A percentile compares a stretch with the other conserved stretches of the same genome.
Evolutionary conservation across 2,888 invertebrate genomes (phyloP).

Genomic region (Xylophagus ater): DNA sequence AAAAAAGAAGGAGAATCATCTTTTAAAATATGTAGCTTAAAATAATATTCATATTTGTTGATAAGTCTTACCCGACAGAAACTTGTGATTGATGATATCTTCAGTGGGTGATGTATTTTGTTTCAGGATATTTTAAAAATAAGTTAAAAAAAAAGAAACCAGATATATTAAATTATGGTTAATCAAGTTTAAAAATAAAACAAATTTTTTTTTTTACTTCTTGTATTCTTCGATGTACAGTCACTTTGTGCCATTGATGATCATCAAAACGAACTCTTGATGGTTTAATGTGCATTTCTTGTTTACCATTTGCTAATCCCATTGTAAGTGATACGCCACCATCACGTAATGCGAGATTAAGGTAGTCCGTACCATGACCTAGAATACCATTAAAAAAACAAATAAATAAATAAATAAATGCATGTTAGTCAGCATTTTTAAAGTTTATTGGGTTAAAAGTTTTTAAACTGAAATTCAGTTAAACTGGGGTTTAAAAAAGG

Average conservation of each 20-base stretch:
- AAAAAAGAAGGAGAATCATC: too few species aligned
- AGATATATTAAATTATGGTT: background rate
- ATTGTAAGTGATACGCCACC: constrained; percentile 81
- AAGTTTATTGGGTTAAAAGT: too few species aligned
- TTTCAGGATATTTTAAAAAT: background rate
- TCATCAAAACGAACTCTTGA: constrained; percentile 85
- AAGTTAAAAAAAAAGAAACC: constrained; percentile 2
- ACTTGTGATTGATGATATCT: constrained; percentile 78
- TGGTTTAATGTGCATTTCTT: constrained; percentile 82
- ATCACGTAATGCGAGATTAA: constrained; percentile 79
- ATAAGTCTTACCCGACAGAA: constrained; percentile 74
- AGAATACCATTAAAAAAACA: constrained; percentile 31
- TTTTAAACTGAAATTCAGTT: too few species aligned
- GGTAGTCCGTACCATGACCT: constrained; percentile 83
- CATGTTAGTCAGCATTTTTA: too few species aligned
- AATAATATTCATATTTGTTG: too few species aligned
- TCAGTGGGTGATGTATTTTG: constrained; percentile 21
- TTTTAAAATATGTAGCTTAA: too few species aligned
- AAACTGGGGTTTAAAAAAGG: too few species aligned
- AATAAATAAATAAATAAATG: too few species aligned
- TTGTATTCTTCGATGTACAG: constrained; percentile 79
- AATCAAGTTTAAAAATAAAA: too few species aligned
- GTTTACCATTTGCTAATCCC: constrained; percentile 80
- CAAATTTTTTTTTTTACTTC: constrained; percentile 56
- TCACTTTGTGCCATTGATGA: constrained; percentile 92